Evolutionary conservation across 2,888 invertebrate species (phyloP).

Genomic region (Aelia acuminata): DNA sequence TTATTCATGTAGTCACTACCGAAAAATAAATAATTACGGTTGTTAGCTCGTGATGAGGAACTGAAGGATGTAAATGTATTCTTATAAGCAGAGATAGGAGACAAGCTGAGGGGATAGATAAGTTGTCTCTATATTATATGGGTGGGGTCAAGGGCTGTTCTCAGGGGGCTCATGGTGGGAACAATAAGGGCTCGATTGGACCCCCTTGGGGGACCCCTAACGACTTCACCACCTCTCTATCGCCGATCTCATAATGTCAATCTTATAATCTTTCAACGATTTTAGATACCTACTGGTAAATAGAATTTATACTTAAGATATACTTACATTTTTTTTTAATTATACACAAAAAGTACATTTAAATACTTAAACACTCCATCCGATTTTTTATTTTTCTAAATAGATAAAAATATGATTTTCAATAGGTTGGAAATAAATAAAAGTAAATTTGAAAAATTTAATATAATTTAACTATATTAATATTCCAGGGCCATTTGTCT

Average conservation of each 20-base stretch:
- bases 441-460: no score
- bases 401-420: no score
- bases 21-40: background rate
- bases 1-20: background rate
- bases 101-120: no score
- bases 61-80: background rate
- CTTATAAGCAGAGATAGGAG: background rate
- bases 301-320: no score
- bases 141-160: background rate
- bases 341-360: no score
- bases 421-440: no score
- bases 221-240: background rate
- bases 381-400: no score
- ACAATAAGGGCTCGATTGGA: background rate
- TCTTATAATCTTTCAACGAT: background rate
- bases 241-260: background rate
- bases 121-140: background rate
- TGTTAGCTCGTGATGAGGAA: background rate
- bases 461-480: no score
- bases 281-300: no score
- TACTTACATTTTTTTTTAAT: no score
- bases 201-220: slow-evolving; percentile 9
- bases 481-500: no score
- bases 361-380: no score
- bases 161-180: background rate